Percentiles rank a stretch among this genome's conserved stretches.
These are phyloP conservation scores for Marasmarcha lunaedactyla DNA, from an alignment of 2,888 invertebrate genomes.

Conservation along the genomic window DNA sequence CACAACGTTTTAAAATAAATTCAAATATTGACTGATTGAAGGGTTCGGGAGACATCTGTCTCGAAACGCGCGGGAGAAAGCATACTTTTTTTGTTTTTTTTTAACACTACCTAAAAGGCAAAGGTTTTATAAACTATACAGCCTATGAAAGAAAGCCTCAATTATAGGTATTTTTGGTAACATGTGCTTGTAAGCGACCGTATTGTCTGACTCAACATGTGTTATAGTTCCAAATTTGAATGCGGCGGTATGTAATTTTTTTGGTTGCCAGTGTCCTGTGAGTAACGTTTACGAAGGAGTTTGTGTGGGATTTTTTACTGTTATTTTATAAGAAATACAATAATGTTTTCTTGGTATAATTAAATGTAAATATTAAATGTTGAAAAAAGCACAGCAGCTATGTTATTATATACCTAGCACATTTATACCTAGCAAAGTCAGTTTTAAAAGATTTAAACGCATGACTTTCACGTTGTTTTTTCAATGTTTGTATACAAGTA, in stretches of 20 bases:
- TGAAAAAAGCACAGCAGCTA: too few relatives aligned
- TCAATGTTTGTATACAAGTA: too few relatives aligned
- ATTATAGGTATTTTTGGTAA: slow-evolving; percentile 24
- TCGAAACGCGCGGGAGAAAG: slow-evolving; percentile 13
- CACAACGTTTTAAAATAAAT: slow-evolving; percentile 23
- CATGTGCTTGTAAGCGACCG: slow-evolving; percentile 28
- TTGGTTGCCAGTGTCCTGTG: not conserved
- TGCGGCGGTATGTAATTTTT: slow-evolving; percentile 5
- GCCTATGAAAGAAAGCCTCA: slow-evolving; percentile 20
- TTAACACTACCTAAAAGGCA: slow-evolving; percentile 35
- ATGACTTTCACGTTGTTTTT: too few relatives aligned
- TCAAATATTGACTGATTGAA: slow-evolving; percentile 69
- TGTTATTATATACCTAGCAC: too few relatives aligned
- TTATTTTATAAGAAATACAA: too few relatives aligned
- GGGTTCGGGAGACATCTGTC: slow-evolving; percentile 59
- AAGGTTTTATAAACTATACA: slow-evolving; percentile 24
- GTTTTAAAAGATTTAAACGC: too few relatives aligned
- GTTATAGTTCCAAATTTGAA: slow-evolving; percentile 13
- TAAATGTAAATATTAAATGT: too few relatives aligned
- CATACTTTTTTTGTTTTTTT: too few relatives aligned
- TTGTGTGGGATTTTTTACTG: not conserved
- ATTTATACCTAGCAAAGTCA: too few relatives aligned
- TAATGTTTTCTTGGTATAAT: too few relatives aligned
- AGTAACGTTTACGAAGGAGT: too few relatives aligned
- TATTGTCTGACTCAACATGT: slow-evolving; percentile 28